Base-by-base conservation (phyloP, 1,140 invertebrate genomes). In the Delia radicum region DNA sequence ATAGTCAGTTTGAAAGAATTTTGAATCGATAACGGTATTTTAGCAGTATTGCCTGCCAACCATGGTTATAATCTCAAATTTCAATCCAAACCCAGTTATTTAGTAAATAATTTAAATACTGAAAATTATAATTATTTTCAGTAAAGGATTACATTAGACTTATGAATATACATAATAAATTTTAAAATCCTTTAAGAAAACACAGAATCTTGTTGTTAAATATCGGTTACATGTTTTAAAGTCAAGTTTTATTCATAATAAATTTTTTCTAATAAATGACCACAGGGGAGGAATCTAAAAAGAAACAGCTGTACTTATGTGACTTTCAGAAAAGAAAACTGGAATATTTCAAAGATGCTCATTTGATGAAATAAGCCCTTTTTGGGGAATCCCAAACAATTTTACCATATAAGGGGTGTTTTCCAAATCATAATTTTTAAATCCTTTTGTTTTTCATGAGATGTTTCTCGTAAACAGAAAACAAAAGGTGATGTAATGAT, bases 401-500 rank as follows among this genome's bases (percentile, higher is more conserved):
- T 24, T 69, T 18, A 69, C 65, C 65, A 31, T 2, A 2, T 33
- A 21, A 18, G 65, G 29, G 29, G n/a, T 21, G 3, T 10, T 21
- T 21, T n/a, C 4, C n/a, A 55, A 55, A 55, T 55, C 5, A 55
- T 55, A 55, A 55, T 55, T 55, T 21, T 55, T 55, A 55, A n/a
- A 55, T 55, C 48, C 48, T 55, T 55, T 55, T 55, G 48, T 55
- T 55, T 21, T 55, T 18, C 46, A 21, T 21, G 8, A 18, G 1
- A 2, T 65, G 21, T 28, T 27, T 28, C 29, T n/a, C 62, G 21
- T 7, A 21, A 10, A 63, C n/a, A 27, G 61, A 63, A 63, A 65
- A 65, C 2, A n/a, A 61, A 62, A 63, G 73, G 55, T 63, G 73
- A 61, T 63, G 73, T 74, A 74, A 74, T 74, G 73, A 74, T 74